phyloP scores from a whole-genome alignment of 2,113 vertebrate genomes.

The Saguinus midas region DNA sequence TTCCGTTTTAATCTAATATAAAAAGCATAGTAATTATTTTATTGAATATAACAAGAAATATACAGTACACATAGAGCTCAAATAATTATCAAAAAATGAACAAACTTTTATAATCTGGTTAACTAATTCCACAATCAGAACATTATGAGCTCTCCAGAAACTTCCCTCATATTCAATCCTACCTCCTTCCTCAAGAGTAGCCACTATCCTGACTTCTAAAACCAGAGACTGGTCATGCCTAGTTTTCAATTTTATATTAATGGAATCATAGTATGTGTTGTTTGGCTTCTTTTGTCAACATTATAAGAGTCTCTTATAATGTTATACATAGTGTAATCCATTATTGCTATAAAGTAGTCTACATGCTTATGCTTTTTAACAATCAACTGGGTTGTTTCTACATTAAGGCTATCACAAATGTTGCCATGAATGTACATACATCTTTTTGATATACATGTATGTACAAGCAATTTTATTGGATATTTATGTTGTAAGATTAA shows the following conservation, averaged over 20 bases:
- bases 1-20: background rate
- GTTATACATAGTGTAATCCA: background rate
- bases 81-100: slow-evolving; percentile 41
- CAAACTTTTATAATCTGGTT: background rate
- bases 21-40: slow-evolving; percentile 8
- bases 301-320: background rate
- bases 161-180: background rate
- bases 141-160: background rate
- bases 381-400: background rate
- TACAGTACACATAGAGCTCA: background rate
- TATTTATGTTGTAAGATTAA: background rate
- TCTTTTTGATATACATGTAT: background rate
- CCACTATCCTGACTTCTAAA: background rate
- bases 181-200: background rate
- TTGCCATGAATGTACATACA: background rate
- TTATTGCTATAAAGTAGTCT: background rate
- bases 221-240: background rate
- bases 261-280: background rate
- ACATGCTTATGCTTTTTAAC: background rate
- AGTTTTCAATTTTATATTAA: background rate
- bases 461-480: background rate
- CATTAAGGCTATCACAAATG: background rate
- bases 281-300: background rate
- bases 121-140: slow-evolving; percentile 22
- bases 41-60: background rate